Evolutionary conservation across 2,113 vertebrate genomes (phyloP), one percentile per base, ranked within the genome.

Genomic region (Hemiscyllium ocellatum): DNA sequence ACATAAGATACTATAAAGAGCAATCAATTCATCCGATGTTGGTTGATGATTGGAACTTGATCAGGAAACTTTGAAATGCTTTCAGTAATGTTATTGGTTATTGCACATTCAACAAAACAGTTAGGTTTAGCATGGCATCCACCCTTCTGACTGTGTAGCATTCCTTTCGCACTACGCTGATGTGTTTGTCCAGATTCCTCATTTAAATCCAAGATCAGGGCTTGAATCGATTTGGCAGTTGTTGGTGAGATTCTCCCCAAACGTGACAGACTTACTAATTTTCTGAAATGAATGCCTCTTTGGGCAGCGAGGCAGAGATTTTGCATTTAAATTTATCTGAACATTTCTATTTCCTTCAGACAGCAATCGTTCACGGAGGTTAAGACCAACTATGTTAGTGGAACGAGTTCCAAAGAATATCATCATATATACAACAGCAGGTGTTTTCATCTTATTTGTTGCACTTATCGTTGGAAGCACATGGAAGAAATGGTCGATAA

Each of bases 341-440:
- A 6, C 61, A 22, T n/a, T 93, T 93, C 61, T 68, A 66, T 19
- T 66, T 22, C 33, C 89, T 93, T 66, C 56, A 93, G 89, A 37
- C 10, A 0, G 4, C 19, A 66, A 8, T 17, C 1, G 19, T 5
- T 0, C 33, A 66, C 33, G 89, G 19, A 6, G 3, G 5, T 0
- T 90, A 0, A 13, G 3, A 17, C 29, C 19, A 8, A n/a, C 17
- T 7, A 8, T 3, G 33, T 66, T 65, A n/a, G 19, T 20, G 29
- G 19, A 37, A 37, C 61, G 0, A n/a, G 20, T 93, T 22, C 61
- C 61, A 19, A 66, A 66, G 61, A 66, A 66, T n/a, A n/a, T 68
- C 10, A 93, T 68, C 61, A 93, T 93, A 22, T 66, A 66, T 93
- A 37, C 33, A 37, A 66, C 61, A 68, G 89, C 24, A 20, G 89